Evolutionary conservation across 2,113 vertebrate species (phyloP).

Genomic region (Xiphias gladius): DNA sequence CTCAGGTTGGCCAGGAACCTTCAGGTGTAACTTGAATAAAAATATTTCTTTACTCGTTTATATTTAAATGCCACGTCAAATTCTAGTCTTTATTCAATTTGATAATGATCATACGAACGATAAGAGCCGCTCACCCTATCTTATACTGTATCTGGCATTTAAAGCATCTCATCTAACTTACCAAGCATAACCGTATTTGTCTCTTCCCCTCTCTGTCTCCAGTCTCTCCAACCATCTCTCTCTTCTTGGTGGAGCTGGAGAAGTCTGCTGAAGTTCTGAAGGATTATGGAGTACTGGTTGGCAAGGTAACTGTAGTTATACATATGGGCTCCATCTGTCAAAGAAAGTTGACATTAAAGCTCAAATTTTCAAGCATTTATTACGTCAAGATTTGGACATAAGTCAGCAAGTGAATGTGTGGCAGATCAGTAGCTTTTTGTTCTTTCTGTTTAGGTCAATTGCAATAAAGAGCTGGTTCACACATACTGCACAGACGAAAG

Average conservation of each 20-base stretch:
- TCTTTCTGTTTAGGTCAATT: constrained; percentile 87
- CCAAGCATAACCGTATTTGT: not conserved
- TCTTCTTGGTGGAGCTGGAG: constrained; percentile 90
- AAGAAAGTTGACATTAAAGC: not conserved
- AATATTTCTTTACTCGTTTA: too few species aligned
- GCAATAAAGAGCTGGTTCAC: constrained; percentile 82
- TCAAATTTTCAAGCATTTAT: not conserved
- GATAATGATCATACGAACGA: not conserved
- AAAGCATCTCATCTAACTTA: not conserved
- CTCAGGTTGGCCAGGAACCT: too few species aligned
- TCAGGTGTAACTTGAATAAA: too few species aligned
- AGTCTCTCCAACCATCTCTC: constrained; percentile 85
- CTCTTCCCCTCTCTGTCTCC: constrained; percentile 48
- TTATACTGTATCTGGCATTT: not conserved
- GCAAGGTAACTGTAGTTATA: constrained; percentile 84
- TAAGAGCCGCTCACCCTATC: not conserved
- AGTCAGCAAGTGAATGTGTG: not conserved
- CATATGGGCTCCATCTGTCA: not conserved
- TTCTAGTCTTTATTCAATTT: too few species aligned
- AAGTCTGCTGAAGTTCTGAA: constrained; percentile 87
- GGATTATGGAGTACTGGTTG: constrained; percentile 92
- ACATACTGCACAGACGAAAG: constrained; percentile 88
- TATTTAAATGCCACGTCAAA: too few species aligned
- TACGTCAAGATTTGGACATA: not conserved
- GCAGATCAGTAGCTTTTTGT: not conserved